Percentiles rank a stretch among this genome's conserved stretches.
Evolutionary conservation across 2,888 invertebrate genomes (phyloP).

Genomic region (Machimus atricapillus): DNA sequence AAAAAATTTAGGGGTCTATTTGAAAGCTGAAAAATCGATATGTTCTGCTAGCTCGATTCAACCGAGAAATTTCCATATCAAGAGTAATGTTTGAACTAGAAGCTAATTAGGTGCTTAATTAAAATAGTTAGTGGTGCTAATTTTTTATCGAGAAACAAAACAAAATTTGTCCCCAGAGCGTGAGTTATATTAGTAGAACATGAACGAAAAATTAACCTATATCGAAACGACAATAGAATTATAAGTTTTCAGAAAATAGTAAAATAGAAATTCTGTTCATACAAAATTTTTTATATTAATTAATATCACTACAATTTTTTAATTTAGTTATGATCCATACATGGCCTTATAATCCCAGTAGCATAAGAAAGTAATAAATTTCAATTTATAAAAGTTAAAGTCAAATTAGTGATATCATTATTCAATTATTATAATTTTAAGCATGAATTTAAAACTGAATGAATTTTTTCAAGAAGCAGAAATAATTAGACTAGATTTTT

Average conservation of each 20-base stretch:
- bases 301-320: too few species aligned
- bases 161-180: neutral
- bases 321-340: too few species aligned
- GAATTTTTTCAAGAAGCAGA: too few species aligned
- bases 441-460: too few species aligned
- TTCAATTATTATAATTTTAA: too few species aligned
- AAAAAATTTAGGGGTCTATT: neutral
- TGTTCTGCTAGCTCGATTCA: neutral
- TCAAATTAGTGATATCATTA: too few species aligned
- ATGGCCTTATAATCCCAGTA: too few species aligned
- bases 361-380: too few species aligned
- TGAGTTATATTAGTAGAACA: neutral
- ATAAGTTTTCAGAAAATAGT: neutral
- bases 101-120: neutral
- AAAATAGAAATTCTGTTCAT: neutral
- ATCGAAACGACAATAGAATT: neutral
- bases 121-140: neutral
- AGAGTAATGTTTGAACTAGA: neutral
- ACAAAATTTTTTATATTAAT: too few species aligned
- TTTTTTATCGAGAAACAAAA: neutral
- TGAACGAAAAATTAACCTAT: neutral
- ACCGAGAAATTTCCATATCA: neutral
- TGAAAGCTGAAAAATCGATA: neutral
- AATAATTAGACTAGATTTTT: too few species aligned
- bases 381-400: too few species aligned